Percentiles rank a stretch among this genome's conserved stretches.
phyloP scores from a whole-genome alignment of 2,113 vertebrate genomes.

The Plestiodon gilberti region DNA sequence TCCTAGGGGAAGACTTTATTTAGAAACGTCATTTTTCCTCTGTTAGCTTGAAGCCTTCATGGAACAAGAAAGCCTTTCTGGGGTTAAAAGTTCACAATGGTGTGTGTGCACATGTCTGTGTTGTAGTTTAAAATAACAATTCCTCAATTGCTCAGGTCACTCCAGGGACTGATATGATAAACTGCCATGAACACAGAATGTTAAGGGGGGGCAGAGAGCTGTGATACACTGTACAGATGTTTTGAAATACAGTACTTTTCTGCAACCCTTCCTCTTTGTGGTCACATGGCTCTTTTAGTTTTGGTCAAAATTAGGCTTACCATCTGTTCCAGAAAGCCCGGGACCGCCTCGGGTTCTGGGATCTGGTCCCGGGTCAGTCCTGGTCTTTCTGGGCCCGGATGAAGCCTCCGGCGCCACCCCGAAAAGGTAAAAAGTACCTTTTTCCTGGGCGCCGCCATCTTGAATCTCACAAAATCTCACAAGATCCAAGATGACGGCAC shows the following conservation, averaged over 20 bases:
- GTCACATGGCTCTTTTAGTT: conserved; percentile 5
- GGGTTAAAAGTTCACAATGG: conserved; percentile 71
- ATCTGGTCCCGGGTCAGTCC: too few species aligned
- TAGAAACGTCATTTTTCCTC: conserved; percentile 78
- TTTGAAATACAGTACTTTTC: conserved; percentile 5
- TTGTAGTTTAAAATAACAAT: conserved; percentile 19
- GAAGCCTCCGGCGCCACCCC: too few species aligned
- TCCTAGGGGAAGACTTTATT: conserved; percentile 80
- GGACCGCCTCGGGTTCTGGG: too few species aligned
- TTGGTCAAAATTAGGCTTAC: neutral
- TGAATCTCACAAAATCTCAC: too few species aligned
- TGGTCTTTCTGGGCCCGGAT: too few species aligned
- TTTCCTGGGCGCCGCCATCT: too few species aligned
- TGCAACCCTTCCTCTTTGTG: neutral
- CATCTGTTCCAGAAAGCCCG: too few species aligned
- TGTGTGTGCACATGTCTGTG: neutral
- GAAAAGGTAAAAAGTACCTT: too few species aligned
- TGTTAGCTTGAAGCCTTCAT: conserved; percentile 71
- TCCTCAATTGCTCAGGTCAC: conserved; percentile 23
- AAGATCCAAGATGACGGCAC: too few species aligned
- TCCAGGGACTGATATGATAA: conserved; percentile 38
- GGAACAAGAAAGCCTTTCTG: conserved; percentile 48
- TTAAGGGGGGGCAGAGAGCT: neutral
- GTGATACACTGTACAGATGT: neutral
- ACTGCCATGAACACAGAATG: neutral